phyloP scores from a whole-genome alignment of 2,888 invertebrate genomes.

The Meteorus colon region DNA sequence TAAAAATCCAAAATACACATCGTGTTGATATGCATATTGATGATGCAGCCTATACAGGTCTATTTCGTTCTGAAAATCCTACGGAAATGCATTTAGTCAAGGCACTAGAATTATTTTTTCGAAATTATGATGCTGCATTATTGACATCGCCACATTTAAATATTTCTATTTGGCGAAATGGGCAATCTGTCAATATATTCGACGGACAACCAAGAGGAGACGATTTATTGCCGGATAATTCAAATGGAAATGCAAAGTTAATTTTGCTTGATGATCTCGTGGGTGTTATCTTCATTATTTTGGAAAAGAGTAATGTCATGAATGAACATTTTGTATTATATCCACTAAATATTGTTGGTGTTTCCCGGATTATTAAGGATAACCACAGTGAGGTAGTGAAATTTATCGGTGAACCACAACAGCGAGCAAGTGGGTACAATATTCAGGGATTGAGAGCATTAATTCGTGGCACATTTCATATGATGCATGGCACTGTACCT shows the following conservation, averaged over 20 bases:
- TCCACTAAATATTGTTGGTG: constrained; percentile 53
- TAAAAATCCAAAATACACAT: constrained; percentile 60
- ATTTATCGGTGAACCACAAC: constrained; percentile 50
- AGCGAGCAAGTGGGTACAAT: constrained; percentile 60
- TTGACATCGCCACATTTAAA: constrained; percentile 63
- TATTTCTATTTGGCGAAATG: constrained; percentile 65
- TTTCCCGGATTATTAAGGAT: constrained; percentile 47
- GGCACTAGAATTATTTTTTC: constrained; percentile 65
- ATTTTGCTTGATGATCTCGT: constrained; percentile 61
- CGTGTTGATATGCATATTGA: constrained; percentile 60
- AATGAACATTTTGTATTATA: constrained; percentile 66
- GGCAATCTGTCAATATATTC: constrained; percentile 61
- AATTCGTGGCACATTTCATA: constrained; percentile 64
- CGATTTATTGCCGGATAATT: constrained; percentile 46
- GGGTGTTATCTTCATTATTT: constrained; percentile 63
- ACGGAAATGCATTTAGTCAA: constrained; percentile 64
- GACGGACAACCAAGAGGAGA: constrained; percentile 64
- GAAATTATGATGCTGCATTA: constrained; percentile 59
- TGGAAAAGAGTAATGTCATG: constrained; percentile 63
- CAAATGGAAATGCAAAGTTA: constrained; percentile 61
- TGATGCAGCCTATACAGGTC: constrained; percentile 64
- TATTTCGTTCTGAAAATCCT: constrained; percentile 63
- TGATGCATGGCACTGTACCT: constrained; percentile 59
- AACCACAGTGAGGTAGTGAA: constrained; percentile 50
- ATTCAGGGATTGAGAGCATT: constrained; percentile 64